Percentiles rank a stretch among this genome's conserved stretches.
Conservation (phyloP, 2,888 invertebrate species). For the Acronicta psi region DNA sequence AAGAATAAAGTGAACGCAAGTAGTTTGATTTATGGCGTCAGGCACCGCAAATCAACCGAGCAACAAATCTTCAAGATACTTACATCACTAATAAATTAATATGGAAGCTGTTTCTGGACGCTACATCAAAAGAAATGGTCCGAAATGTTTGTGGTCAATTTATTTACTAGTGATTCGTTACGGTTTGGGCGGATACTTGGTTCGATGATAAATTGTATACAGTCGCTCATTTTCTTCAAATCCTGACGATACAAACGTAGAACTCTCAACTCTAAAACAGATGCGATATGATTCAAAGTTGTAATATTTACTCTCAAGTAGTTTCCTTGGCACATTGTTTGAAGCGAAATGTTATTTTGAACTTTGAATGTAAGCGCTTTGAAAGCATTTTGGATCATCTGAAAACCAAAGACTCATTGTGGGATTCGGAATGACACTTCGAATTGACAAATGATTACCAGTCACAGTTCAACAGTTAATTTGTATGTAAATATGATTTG, state of each 20-base stretch:
- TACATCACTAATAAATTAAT: constrained; percentile 72
- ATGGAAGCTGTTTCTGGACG: constrained; percentile 67
- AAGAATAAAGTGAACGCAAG: constrained; percentile 40
- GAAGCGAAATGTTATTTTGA: constrained; percentile 60
- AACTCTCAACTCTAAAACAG: constrained; percentile 61
- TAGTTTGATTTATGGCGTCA: constrained; percentile 55
- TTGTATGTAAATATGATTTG: constrained; percentile 82
- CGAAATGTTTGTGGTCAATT: constrained; percentile 86
- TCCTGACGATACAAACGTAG: constrained; percentile 37
- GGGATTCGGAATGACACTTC: constrained; percentile 81
- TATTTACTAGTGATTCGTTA: constrained; percentile 87
- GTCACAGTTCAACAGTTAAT: constrained; percentile 84
- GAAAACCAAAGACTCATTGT: constrained; percentile 56
- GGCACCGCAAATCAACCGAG: constrained; percentile 60
- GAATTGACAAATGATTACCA: constrained; percentile 85
- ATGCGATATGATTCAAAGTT: constrained; percentile 56
- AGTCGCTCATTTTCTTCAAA: constrained; percentile 78
- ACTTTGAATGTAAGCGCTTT: constrained; percentile 62
- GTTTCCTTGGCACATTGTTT: constrained; percentile 23
- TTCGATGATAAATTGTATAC: constrained; percentile 84
- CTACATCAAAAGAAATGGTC: constrained; percentile 78
- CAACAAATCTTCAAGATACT: constrained; percentile 62
- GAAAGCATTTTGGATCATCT: constrained; percentile 64
- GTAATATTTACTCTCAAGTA: constrained; percentile 19
- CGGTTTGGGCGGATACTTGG: constrained; percentile 87